Percentiles rank a stretch among this genome's conserved stretches.
These are phyloP conservation scores for Vultur gryphus DNA, from an alignment of 2,797 vertebrate genomes.

Conservation along the genomic window DNA sequence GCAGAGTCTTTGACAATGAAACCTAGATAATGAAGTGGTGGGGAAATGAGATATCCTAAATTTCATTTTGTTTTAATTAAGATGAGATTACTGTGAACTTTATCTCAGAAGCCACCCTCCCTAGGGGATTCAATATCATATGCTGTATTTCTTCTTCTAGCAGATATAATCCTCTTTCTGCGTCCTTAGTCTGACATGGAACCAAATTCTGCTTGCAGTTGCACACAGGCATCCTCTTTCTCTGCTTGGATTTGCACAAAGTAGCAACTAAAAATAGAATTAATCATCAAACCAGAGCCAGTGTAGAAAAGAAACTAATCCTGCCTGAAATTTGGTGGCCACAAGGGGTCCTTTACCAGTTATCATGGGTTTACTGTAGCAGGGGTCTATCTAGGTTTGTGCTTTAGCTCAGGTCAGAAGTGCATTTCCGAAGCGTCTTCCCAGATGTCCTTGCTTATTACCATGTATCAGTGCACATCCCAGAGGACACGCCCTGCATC, in stretches of 20 bases:
- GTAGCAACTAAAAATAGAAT: conserved; percentile 25
- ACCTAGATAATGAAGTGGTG: not conserved
- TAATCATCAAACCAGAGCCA: not conserved
- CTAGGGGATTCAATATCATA: not conserved
- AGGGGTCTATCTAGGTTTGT: not conserved
- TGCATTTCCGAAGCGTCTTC: not conserved
- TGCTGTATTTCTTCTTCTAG: not conserved
- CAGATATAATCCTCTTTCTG: conserved; percentile 37
- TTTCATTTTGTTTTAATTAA: conserved; percentile 61
- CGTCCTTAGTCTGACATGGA: conserved; percentile 10
- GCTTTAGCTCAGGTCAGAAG: not conserved
- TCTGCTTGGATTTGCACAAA: conserved; percentile 28
- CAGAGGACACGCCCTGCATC: not conserved
- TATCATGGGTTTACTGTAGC: not conserved
- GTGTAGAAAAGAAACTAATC: not conserved
- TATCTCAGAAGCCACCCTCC: conserved; percentile 1
- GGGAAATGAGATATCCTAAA: conserved; percentile 6
- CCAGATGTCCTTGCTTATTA: not conserved
- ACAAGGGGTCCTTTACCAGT: not conserved
- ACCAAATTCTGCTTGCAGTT: conserved; percentile 8
- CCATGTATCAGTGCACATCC: too few species aligned
- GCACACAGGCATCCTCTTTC: conserved; percentile 4
- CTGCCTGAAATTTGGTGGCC: not conserved
- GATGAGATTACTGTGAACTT: conserved; percentile 40
- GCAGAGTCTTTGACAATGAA: not conserved